A percentile compares a stretch with the other conserved stretches of the same genome.
Evolutionary conservation across 2,113 vertebrate species (phyloP).

Genomic region (Dolichallabes microphthalmus): DNA sequence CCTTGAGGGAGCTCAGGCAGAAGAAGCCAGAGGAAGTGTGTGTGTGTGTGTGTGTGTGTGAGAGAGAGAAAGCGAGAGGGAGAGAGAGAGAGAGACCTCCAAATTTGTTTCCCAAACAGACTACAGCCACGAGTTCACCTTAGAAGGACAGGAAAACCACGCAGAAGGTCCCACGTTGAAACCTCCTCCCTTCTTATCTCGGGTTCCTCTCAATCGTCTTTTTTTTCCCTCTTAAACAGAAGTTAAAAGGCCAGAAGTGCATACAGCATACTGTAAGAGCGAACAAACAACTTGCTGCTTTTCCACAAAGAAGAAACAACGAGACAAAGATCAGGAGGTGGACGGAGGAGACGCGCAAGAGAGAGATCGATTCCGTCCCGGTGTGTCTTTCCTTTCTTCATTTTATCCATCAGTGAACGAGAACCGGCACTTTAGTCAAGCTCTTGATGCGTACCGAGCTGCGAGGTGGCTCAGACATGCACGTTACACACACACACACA

Average conservation of each 20-base stretch:
- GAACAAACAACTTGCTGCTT: conserved; percentile 1
- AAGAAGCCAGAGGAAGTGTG: conserved; percentile 10
- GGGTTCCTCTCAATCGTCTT: not conserved
- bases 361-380: conserved; percentile 9
- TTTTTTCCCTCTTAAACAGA: not conserved
- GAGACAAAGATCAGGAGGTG: not conserved
- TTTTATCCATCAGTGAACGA: not conserved
- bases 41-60: not conserved
- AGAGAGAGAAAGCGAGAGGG: not conserved
- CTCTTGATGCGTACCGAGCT: conserved; percentile 1
- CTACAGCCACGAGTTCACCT: conserved; percentile 30
- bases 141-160: conserved; percentile 26
- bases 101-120: conserved; percentile 5
- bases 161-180: not conserved
- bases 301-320: not conserved
- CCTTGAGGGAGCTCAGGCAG: conserved; percentile 25
- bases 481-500: conserved; percentile 11
- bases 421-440: conserved; percentile 32
- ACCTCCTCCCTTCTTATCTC: not conserved
- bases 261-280: not conserved
- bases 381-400: conserved; percentile 2
- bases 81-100: not conserved
- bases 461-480: conserved; percentile 5
- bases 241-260: not conserved
- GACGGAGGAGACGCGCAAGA: not conserved